A percentile compares a stretch with the other conserved stretches of the same genome.
Conservation (phyloP, 2,888 invertebrate genomes). For the Athalia circularis region DNA sequence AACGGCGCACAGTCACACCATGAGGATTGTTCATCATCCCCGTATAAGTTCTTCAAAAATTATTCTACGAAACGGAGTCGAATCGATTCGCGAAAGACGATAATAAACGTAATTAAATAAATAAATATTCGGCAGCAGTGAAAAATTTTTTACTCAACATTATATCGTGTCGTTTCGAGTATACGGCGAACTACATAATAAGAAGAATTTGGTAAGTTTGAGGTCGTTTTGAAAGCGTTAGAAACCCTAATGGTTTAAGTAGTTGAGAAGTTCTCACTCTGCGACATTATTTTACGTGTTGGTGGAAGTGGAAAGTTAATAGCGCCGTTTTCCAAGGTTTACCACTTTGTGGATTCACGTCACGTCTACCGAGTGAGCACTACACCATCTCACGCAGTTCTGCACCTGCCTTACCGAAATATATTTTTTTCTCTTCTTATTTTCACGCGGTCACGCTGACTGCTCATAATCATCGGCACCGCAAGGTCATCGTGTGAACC, state of each 20-base stretch:
- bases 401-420: not conserved
- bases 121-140: too few species aligned
- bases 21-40: too few species aligned
- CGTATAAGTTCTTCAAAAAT: too few species aligned
- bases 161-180: not conserved
- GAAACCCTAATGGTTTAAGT: conserved; percentile 30
- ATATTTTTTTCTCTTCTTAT: conserved; percentile 6
- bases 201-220: not conserved
- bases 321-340: conserved; percentile 20
- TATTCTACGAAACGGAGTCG: too few species aligned
- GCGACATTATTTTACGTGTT: conserved; percentile 15
- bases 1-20: too few species aligned
- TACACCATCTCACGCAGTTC: not conserved
- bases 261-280: conserved; percentile 35
- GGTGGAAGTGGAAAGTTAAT: conserved; percentile 31
- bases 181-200: not conserved
- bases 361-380: not conserved
- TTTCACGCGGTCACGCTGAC: too few species aligned
- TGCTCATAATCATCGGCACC: too few species aligned
- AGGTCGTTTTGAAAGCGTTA: not conserved
- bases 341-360: conserved; percentile 24
- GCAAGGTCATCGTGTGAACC: too few species aligned
- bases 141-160: too few species aligned
- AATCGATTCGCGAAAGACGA: too few species aligned
- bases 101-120: too few species aligned